Percentiles rank a stretch among this genome's conserved stretches.
These are phyloP conservation scores for Allolobophora icterica DNA, from an alignment of 2,888 invertebrate species.

Conservation along the genomic window DNA sequence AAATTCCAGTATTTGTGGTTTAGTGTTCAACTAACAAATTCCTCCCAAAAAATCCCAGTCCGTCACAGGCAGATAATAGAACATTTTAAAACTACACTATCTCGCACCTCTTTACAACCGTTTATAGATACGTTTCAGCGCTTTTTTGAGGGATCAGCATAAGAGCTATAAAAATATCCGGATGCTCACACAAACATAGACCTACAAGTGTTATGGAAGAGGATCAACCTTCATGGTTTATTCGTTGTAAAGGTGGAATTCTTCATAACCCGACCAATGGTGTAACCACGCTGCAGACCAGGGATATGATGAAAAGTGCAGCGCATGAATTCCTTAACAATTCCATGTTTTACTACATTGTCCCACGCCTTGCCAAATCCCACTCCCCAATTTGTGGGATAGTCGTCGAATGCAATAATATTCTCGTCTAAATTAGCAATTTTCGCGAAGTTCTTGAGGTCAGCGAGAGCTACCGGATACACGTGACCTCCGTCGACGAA, in stretches of 20 bases:
- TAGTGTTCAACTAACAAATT: no score
- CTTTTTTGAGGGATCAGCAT: no score
- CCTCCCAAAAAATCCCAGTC: no score
- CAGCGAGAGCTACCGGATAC: constrained; percentile 35
- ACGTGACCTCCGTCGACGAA: constrained; percentile 46
- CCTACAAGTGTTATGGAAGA: neutral
- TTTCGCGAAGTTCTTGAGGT: constrained; percentile 37
- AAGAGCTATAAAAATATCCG: no score
- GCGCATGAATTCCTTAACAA: neutral
- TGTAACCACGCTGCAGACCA: neutral
- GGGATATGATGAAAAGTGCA: neutral
- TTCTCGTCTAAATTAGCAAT: constrained; percentile 33
- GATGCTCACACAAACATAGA: no score
- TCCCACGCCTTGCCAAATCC: constrained; percentile 35
- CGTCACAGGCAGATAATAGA: no score
- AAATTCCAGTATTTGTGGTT: no score
- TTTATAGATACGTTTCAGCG: no score
- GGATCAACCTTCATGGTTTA: neutral
- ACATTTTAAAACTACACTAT: no score
- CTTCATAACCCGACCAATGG: neutral
- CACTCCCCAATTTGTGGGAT: constrained; percentile 30
- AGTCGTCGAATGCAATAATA: constrained; percentile 37
- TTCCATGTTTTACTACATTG: neutral
- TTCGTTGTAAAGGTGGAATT: neutral
- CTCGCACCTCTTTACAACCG: no score